Percentiles rank a stretch among this genome's conserved stretches.
These are phyloP conservation scores for Tenualosa ilisha DNA, from an alignment of 2,797 vertebrate genomes.

Conservation along the genomic window DNA sequence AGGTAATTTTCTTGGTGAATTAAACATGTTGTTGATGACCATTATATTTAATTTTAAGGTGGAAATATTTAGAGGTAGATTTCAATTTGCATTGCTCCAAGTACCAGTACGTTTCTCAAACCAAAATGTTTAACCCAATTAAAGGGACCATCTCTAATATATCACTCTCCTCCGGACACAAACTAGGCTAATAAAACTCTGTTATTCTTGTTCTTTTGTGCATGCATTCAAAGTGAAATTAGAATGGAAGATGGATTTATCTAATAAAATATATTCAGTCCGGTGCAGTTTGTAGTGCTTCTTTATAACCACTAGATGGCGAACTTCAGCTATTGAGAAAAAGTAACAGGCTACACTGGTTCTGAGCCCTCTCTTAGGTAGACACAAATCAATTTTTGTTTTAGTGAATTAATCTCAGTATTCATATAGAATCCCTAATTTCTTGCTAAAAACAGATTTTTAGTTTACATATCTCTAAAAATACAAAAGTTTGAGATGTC, in stretches of 20 bases:
- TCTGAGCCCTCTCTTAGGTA: background rate
- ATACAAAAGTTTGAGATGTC: background rate
- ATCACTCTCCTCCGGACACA: background rate
- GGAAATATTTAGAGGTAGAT: background rate
- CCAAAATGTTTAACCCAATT: background rate
- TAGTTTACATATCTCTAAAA: background rate
- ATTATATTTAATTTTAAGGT: too few species aligned
- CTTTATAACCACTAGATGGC: background rate
- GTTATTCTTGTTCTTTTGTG: background rate
- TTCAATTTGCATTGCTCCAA: too few species aligned
- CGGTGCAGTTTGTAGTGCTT: too few species aligned
- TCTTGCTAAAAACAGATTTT: background rate
- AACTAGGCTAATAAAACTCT: background rate
- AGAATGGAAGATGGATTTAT: too few species aligned
- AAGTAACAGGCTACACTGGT: background rate
- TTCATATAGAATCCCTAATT: background rate
- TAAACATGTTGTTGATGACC: too few species aligned
- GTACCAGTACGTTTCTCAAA: background rate
- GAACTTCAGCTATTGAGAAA: background rate
- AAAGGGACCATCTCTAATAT: too few species aligned
- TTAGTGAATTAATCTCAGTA: background rate
- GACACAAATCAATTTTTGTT: background rate
- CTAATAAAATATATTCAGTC: background rate
- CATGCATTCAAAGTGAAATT: background rate
- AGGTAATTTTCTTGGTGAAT: too few species aligned